phyloP scores from a whole-genome alignment of 2,797 vertebrate genomes.

The Poeciliopsis paucimaculata region DNA sequence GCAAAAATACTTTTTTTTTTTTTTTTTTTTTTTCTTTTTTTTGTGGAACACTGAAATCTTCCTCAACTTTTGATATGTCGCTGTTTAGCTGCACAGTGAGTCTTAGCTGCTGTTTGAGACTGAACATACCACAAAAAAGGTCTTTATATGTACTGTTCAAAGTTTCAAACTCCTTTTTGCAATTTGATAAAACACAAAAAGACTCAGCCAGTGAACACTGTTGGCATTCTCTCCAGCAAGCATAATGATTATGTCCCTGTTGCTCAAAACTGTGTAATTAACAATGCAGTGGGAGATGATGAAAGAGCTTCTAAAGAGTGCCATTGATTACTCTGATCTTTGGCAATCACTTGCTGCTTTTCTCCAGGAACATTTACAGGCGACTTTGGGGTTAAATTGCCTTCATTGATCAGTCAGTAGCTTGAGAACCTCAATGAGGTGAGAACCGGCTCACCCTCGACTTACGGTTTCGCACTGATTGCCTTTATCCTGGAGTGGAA shows the following conservation, averaged over 20 bases:
- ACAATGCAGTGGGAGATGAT: conserved; percentile 52
- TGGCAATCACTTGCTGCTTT: conserved; percentile 39
- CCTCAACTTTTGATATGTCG: conserved; percentile 28
- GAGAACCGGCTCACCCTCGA: conserved; percentile 52
- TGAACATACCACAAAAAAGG: conserved; percentile 25
- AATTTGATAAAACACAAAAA: conserved; percentile 49
- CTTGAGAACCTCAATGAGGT: conserved; percentile 37
- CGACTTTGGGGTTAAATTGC: conserved; percentile 66
- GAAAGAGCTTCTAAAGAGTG: conserved; percentile 50
- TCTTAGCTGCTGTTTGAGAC: conserved; percentile 26
- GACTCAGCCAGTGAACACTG: conserved; percentile 43
- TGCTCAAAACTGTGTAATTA: conserved; percentile 49
- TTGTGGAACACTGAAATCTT: conserved; percentile 36
- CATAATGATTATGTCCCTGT: conserved; percentile 55
- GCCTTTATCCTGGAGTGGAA: conserved; percentile 42
- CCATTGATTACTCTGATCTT: conserved; percentile 74
- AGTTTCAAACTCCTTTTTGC: conserved; percentile 23
- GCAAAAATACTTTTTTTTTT: conserved; percentile 26
- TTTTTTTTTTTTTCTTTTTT: conserved; percentile 42
- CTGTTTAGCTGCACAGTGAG: conserved; percentile 34
- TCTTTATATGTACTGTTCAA: conserved; percentile 53
- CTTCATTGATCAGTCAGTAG: conserved; percentile 71
- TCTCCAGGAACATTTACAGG: conserved; percentile 45
- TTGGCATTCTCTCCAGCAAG: conserved; percentile 53
- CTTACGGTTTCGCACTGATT: conserved; percentile 62